Percentiles rank a stretch among this genome's conserved stretches.
Conservation (phyloP, 30 jellyfish, hydroid and myxozoan genomes). For the Aurelia sp. region DNA sequence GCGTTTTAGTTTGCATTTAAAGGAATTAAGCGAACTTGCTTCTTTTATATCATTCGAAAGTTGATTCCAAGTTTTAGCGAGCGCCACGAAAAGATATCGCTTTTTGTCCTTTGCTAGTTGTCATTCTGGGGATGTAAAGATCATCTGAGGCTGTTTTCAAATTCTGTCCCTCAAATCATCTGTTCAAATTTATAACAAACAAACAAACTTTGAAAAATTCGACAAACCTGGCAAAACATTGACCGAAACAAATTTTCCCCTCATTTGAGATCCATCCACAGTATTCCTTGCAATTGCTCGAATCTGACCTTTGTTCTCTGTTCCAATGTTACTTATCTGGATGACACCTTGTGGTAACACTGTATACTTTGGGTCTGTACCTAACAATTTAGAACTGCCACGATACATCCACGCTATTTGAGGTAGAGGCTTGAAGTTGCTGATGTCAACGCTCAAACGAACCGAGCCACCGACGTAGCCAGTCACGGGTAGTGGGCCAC, state of each 20-base stretch:
- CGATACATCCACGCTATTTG: slow-evolving; percentile 87
- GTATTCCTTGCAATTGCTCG: slow-evolving; percentile 77
- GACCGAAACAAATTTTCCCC: slow-evolving; percentile 64
- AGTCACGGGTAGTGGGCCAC: slow-evolving; percentile 53
- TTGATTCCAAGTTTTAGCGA: too few relatives aligned
- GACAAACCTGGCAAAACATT: slow-evolving; percentile 70
- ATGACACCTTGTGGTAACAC: slow-evolving; percentile 90
- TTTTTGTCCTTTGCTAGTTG: too few relatives aligned
- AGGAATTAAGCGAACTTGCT: too few relatives aligned
- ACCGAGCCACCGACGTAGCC: slow-evolving; percentile 86
- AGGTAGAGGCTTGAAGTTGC: slow-evolving; percentile 85
- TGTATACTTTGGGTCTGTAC: slow-evolving; percentile 76
- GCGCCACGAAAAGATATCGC: too few relatives aligned
- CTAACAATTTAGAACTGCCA: slow-evolving; percentile 59
- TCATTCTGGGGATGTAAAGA: too few relatives aligned
- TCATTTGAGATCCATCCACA: slow-evolving; percentile 32
- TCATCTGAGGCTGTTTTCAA: too few relatives aligned
- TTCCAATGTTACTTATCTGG: slow-evolving; percentile 47
- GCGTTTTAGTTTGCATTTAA: too few relatives aligned
- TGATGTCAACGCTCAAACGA: slow-evolving; percentile 70
- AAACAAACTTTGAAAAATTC: background rate
- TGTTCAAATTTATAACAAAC: too few relatives aligned
- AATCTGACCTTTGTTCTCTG: slow-evolving; percentile 81
- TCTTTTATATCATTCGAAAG: too few relatives aligned
- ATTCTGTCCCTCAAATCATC: too few relatives aligned